Evolutionary conservation across 2,797 vertebrate genomes (phyloP).

Genomic region (Gambusia yucatana): DNA sequence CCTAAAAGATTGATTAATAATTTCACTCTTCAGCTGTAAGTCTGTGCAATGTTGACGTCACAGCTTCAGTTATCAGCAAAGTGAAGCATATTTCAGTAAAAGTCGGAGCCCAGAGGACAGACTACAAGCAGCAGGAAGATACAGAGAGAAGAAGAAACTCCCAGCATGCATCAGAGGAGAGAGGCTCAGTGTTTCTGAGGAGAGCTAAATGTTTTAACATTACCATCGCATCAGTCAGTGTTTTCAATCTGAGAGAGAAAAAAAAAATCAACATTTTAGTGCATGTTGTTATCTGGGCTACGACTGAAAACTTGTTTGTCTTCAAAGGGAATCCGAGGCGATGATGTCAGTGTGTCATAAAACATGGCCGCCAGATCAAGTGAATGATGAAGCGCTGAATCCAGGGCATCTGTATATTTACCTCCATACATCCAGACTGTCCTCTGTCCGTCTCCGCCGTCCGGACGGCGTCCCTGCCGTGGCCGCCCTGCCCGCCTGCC

Average conservation of each 20-base stretch:
- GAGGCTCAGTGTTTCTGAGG: conserved; percentile 46
- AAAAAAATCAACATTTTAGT: conserved; percentile 61
- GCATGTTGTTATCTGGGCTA: conserved; percentile 18
- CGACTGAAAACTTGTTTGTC: conserved; percentile 38
- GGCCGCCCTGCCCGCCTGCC: conserved; percentile 72
- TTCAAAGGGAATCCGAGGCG: conserved; percentile 35
- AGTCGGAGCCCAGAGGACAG: conserved; percentile 46
- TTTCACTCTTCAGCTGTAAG: background rate
- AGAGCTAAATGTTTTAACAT: conserved; percentile 64
- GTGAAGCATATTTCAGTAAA: conserved; percentile 23
- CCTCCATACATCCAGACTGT: conserved; percentile 92
- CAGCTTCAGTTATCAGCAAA: conserved; percentile 16
- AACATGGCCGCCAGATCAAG: conserved; percentile 65
- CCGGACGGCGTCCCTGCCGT: conserved; percentile 72
- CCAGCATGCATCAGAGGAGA: conserved; percentile 37
- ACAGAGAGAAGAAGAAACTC: conserved; percentile 42
- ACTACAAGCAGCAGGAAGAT: conserved; percentile 40
- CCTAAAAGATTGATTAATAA: background rate
- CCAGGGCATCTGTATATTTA: conserved; percentile 78
- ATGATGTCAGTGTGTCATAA: conserved; percentile 52
- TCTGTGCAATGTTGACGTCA: conserved; percentile 26
- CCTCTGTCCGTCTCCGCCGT: conserved; percentile 79
- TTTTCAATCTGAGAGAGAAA: conserved; percentile 72
- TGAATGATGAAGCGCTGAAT: conserved; percentile 59
- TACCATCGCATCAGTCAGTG: conserved; percentile 76